Base-by-base conservation (phyloP, 2,888 invertebrate species). In the Celastrina argiolus region DNA sequence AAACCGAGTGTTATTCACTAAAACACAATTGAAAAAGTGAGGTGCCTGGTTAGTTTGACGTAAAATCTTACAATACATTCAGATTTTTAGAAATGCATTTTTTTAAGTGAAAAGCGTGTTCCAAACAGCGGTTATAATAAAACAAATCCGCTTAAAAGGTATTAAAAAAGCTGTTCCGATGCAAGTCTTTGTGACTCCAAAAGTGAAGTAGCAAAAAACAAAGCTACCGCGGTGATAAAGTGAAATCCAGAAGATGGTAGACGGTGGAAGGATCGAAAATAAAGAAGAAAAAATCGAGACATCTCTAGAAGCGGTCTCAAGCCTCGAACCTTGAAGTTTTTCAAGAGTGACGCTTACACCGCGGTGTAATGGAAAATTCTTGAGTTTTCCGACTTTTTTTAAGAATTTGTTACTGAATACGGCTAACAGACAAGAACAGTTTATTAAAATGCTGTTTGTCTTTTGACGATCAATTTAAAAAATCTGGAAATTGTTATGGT, bases 201-300 rank as follows among this genome's bases (percentile, higher is more conserved):
- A 67, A 67, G 69, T 69, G 69, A 70, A 66, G 68, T 61, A 65
- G 69, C 75, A 74, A 73, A 74, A 76, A 75, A 72, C 71, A 75
- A 75, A 70, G 68, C 69, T 70, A 73, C 74, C 73, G 75, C 77
- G 78, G 79, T 80, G 78, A 76, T 76, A 75, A 76, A 79, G 78
- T 78, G 84, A 84, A 84, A 71, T 69, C 78, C 76, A 73, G 76
- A 79, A 86, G 84, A 82, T 82, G 81, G 81, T 85, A 88, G 90
- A 90, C 90, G 83, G 82, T 88, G 81, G 79, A 85, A 85, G 88
- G 84, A 89, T 90, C 84, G 85, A 88, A 87, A 90, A 89, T 87
- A 88, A 80, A 87, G 77, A 77, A 83, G 82, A 87, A 90, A 88
- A 87, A 87, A 88, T 88, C 88, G 87, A 88, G 90, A 90, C 90